These are phyloP conservation scores for Tetropium fuscum DNA, from an alignment of 2,888 invertebrate species.

Conservation along the genomic window DNA sequence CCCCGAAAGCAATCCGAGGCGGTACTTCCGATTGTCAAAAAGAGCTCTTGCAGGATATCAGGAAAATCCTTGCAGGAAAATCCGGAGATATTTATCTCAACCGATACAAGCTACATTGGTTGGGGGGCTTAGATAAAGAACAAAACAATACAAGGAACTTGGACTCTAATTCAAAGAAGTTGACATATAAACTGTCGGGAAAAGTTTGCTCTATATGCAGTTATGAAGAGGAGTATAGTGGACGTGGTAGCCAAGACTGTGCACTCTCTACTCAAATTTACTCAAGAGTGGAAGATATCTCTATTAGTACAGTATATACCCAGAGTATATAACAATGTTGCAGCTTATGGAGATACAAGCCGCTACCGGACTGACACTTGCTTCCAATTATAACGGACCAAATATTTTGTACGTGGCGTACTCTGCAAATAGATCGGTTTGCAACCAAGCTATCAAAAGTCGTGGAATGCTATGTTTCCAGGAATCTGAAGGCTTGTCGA, in stretches of 20 bases:
- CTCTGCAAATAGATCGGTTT: constrained; percentile 35
- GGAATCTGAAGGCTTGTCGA: constrained; percentile 26
- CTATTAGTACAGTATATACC: constrained; percentile 14
- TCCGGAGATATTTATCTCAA: constrained; percentile 32
- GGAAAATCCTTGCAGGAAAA: not conserved
- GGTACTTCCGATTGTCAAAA: not conserved
- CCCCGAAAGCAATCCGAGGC: constrained; percentile 7
- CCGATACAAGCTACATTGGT: constrained; percentile 30
- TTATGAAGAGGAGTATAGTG: not conserved
- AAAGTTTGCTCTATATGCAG: not conserved
- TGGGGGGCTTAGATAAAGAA: constrained; percentile 29
- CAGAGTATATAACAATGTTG: constrained; percentile 32
- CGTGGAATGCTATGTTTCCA: constrained; percentile 27
- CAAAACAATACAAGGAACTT: not conserved
- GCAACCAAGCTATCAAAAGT: constrained; percentile 4
- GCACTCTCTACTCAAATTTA: not conserved
- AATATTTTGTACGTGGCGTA: constrained; percentile 34
- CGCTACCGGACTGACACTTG: constrained; percentile 32
- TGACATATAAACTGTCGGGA: constrained; percentile 33
- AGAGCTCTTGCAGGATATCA: not conserved
- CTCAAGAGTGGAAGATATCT: not conserved
- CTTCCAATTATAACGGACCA: constrained; percentile 16
- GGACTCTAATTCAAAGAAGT: not conserved
- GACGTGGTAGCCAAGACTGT: not conserved
- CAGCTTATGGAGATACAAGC: constrained; percentile 32